Evolutionary conservation across 2,797 vertebrate species (phyloP).

Genomic region (Pipistrellus nathusii): DNA sequence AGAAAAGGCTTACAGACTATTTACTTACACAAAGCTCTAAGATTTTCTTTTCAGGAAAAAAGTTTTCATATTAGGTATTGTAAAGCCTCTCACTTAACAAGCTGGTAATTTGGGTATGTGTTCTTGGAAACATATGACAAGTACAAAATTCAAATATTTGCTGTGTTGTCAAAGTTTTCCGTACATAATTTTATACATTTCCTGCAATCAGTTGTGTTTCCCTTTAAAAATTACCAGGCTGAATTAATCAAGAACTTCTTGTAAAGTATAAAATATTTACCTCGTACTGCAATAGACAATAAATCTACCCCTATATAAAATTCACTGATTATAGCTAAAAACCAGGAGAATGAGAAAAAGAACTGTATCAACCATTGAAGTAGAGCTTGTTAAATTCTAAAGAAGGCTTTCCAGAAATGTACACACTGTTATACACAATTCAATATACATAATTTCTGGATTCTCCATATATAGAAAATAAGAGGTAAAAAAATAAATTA

Average conservation of each 20-base stretch:
- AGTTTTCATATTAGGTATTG: neutral
- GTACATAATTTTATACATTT: neutral
- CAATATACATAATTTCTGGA: neutral
- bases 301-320: neutral
- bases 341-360: neutral
- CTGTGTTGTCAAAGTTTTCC: neutral
- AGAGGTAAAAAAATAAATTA: neutral
- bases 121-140: neutral
- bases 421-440: neutral
- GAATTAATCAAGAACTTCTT: conserved; percentile 12
- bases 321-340: neutral
- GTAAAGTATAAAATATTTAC: conserved; percentile 2
- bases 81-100: conserved; percentile 1
- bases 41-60: neutral
- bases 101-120: neutral
- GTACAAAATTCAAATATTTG: conserved; percentile 21
- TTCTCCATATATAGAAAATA: neutral
- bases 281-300: neutral
- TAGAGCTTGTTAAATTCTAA: neutral
- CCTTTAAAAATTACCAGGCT: neutral
- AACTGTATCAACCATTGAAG: neutral
- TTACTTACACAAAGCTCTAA: conserved; percentile 42
- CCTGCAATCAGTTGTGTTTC: neutral
- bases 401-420: neutral
- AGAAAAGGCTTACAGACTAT: neutral